phyloP scores from a whole-genome alignment of 2,797 vertebrate genomes.

The Yasuhikotakia modesta region DNA sequence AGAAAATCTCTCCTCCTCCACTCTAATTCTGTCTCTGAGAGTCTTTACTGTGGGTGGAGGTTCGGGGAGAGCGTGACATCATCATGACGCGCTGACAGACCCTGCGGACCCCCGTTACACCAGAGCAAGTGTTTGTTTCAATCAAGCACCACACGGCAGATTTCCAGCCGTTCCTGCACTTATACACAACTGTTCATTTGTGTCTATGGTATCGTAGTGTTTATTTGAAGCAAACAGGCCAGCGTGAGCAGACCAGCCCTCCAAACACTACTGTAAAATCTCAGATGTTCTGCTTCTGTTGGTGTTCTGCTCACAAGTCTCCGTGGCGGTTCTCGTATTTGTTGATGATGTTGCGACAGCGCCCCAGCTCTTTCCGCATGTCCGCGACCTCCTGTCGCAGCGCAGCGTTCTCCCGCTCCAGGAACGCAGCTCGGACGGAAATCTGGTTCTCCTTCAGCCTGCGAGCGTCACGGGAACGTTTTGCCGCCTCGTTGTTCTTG shows the following conservation, averaged over 20 bases:
- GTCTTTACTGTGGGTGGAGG: constrained; percentile 38
- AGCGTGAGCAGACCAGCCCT: constrained; percentile 5
- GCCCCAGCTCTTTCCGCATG: constrained; percentile 88
- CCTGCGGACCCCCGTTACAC: constrained; percentile 39
- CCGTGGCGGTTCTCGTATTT: constrained; percentile 89
- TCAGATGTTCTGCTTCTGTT: background rate
- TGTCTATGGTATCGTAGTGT: constrained; percentile 27
- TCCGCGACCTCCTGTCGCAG: constrained; percentile 88
- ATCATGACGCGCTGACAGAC: constrained; percentile 41
- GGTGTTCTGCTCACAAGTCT: constrained; percentile 75
- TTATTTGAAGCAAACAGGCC: constrained; percentile 31
- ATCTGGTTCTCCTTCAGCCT: constrained; percentile 96
- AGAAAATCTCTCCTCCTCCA: constrained; percentile 64
- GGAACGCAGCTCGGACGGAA: constrained; percentile 89
- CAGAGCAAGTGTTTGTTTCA: constrained; percentile 30
- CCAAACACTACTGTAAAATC: background rate
- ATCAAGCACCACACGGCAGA: constrained; percentile 17
- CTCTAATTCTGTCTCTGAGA: constrained; percentile 42
- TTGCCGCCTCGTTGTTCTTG: constrained; percentile 91
- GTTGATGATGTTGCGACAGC: constrained; percentile 86
- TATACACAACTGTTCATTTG: background rate
- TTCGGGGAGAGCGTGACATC: constrained; percentile 43
- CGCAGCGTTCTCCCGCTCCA: constrained; percentile 88
- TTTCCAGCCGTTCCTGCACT: background rate
- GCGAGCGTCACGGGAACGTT: constrained; percentile 88